Conservation (phyloP, 1,140 invertebrate species). For the Drosophila oshimai region DNA sequence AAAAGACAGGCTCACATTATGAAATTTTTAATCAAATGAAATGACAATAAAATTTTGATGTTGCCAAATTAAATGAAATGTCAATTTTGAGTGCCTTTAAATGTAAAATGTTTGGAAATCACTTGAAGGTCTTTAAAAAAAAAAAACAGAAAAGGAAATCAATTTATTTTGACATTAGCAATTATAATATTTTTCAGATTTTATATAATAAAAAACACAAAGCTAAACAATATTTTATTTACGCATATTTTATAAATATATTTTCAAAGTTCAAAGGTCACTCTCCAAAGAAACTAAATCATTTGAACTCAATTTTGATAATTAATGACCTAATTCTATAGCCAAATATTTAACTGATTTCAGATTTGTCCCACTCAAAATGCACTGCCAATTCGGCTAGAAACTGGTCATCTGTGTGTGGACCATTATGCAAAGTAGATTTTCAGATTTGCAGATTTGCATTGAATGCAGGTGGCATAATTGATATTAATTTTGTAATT, state of each 20-base stretch:
- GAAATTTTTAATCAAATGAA: slow-evolving; percentile 76
- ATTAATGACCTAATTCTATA: background rate
- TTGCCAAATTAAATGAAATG: slow-evolving; percentile 36
- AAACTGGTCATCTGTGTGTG: background rate
- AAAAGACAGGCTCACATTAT: slow-evolving; percentile 43
- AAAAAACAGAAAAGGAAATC: background rate
- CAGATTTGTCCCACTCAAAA: background rate
- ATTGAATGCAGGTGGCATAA: slow-evolving; percentile 36
- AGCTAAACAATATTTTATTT: background rate
- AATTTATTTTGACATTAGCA: too few species aligned
- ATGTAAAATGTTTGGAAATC: background rate
- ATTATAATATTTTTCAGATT: too few species aligned
- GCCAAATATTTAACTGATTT: background rate
- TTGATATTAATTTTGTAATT: slow-evolving; percentile 69
- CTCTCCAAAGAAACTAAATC: background rate
- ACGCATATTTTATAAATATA: background rate
- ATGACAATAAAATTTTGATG: slow-evolving; percentile 63
- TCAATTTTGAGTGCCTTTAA: slow-evolving; percentile 21
- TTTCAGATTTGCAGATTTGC: slow-evolving; percentile 16
- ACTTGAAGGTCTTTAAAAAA: background rate
- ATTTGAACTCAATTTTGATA: background rate
- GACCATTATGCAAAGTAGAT: slow-evolving; percentile 37
- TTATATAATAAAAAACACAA: too few species aligned
- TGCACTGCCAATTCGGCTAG: background rate
- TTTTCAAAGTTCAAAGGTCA: background rate